A percentile compares a stretch with the other conserved stretches of the same genome.
Evolutionary conservation across 2,888 invertebrate genomes (phyloP).

Genomic region (Zonitis immaculata): DNA sequence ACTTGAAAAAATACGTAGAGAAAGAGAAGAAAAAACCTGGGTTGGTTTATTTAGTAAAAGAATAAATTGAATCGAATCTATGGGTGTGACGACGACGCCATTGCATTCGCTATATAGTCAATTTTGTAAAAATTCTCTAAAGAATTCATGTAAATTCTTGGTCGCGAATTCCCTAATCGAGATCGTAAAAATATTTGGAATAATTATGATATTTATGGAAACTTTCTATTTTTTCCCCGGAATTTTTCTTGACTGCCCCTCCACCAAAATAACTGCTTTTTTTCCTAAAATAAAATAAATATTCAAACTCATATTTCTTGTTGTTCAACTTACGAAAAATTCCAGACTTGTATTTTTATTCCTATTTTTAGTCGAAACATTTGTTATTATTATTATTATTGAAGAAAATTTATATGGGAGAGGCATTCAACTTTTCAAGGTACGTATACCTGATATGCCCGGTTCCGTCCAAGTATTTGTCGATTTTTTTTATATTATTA

Average conservation of each 20-base stretch:
- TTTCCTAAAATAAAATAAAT: too few relatives aligned
- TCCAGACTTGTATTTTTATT: neutral
- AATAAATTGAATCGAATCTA: neutral
- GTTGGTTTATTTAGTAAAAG: too few relatives aligned
- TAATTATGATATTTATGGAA: neutral
- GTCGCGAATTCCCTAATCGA: neutral
- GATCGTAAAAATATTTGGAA: neutral
- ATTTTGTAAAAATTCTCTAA: neutral
- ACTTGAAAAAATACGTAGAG: neutral
- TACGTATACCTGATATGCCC: conserved; percentile 13
- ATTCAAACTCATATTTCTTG: neutral
- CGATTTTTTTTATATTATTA: neutral
- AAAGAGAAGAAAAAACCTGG: neutral
- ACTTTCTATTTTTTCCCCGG: neutral
- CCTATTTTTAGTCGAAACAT: neutral
- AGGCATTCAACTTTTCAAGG: conserved; percentile 21
- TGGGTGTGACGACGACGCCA: neutral
- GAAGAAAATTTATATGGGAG: neutral
- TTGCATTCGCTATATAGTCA: neutral
- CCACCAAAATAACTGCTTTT: neutral
- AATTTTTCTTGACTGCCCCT: neutral
- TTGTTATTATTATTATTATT: too few relatives aligned
- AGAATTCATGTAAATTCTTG: neutral
- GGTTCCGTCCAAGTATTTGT: neutral
- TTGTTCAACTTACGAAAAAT: neutral